These are phyloP conservation scores for Calameuta filiformis DNA, from an alignment of 2,888 invertebrate species.

Conservation along the genomic window DNA sequence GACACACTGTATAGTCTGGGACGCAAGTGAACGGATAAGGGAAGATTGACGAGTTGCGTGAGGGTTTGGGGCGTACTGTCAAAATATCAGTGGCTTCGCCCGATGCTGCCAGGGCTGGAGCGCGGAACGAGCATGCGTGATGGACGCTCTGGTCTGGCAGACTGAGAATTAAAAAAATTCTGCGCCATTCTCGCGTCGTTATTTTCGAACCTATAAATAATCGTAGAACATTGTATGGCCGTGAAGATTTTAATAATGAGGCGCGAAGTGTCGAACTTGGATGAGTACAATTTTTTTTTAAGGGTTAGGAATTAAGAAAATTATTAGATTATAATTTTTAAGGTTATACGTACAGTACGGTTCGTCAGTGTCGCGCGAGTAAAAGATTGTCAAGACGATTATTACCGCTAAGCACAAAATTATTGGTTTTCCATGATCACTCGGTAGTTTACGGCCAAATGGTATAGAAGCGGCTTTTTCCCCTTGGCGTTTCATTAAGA, in stretches of 20 bases:
- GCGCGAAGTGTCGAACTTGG: not conserved
- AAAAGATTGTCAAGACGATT: not conserved
- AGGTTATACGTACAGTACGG: not conserved
- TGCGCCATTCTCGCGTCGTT: constrained; percentile 16
- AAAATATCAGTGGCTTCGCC: constrained; percentile 43
- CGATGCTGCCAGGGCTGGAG: constrained; percentile 13
- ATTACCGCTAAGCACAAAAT: not conserved
- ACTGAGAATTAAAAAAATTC: constrained; percentile 35
- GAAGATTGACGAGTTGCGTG: constrained; percentile 26
- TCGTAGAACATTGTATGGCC: too few species aligned
- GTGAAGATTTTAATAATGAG: not conserved
- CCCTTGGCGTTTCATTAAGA: constrained; percentile 30
- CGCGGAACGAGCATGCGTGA: constrained; percentile 51
- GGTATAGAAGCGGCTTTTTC: not conserved
- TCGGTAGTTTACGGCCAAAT: not conserved
- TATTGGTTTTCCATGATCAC: not conserved
- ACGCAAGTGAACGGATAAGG: constrained; percentile 13
- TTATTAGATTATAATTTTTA: not conserved
- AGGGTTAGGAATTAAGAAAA: too few species aligned
- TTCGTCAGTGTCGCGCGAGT: too few species aligned
- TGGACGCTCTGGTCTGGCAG: constrained; percentile 26
- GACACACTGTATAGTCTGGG: not conserved
- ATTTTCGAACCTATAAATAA: not conserved
- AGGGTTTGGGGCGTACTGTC: constrained; percentile 51
- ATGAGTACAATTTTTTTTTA: not conserved